Percentiles rank a stretch among this genome's conserved stretches.
These are phyloP conservation scores for Erethizon dorsatum DNA, from an alignment of 2,797 vertebrate species.

Conservation along the genomic window DNA sequence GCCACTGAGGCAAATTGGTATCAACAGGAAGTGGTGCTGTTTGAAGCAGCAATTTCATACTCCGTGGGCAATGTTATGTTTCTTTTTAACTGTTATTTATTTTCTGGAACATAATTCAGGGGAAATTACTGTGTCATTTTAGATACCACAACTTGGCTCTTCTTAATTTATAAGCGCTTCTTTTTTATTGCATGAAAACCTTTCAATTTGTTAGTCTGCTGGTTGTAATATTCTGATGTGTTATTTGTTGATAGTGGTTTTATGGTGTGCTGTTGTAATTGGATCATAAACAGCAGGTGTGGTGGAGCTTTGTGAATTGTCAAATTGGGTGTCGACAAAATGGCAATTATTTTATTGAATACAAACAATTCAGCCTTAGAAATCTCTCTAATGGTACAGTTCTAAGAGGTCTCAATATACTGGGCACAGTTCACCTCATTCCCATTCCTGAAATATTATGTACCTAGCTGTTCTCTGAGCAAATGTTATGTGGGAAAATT, in stretches of 20 bases:
- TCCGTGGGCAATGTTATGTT: conserved; percentile 65
- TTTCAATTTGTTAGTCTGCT: conserved; percentile 60
- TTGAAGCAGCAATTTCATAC: conserved; percentile 73
- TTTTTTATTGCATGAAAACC: conserved; percentile 58
- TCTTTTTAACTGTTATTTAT: conserved; percentile 76
- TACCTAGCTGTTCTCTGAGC: conserved; percentile 1
- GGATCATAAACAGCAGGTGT: conserved; percentile 59
- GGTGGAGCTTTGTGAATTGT: background rate
- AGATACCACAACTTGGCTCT: conserved; percentile 60
- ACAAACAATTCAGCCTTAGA: conserved; percentile 32
- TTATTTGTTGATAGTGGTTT: conserved; percentile 53
- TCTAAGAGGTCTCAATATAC: conserved; percentile 46
- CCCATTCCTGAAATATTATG: background rate
- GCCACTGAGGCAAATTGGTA: conserved; percentile 68
- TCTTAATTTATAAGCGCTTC: conserved; percentile 67
- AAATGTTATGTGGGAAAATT: conserved; percentile 51
- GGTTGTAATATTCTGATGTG: background rate
- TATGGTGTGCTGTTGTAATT: conserved; percentile 41
- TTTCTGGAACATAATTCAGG: conserved; percentile 68
- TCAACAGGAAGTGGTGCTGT: conserved; percentile 70
- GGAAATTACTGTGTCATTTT: conserved; percentile 67
- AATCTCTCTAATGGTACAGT: background rate
- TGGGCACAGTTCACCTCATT: conserved; percentile 18
- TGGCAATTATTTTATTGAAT: conserved; percentile 67
- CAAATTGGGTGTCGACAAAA: conserved; percentile 63